Percentiles rank a stretch among this genome's conserved stretches.
phyloP scores from a whole-genome alignment of 2,888 invertebrate species.

The Graphium colonna region DNA sequence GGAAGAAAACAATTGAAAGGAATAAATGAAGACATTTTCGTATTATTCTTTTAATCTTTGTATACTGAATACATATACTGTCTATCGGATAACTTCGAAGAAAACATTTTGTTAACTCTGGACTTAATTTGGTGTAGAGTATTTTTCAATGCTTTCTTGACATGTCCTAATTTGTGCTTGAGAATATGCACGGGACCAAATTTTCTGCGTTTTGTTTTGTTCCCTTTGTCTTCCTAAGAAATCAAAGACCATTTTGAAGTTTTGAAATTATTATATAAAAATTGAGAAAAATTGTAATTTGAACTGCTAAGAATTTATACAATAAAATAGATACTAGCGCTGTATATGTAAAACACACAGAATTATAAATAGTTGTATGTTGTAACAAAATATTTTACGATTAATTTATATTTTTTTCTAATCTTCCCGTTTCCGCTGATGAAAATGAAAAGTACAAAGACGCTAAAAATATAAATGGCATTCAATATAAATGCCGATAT shows the following conservation, averaged over 20 bases:
- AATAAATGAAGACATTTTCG: not conserved
- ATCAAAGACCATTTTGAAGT: too few relatives aligned
- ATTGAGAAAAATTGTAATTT: too few relatives aligned
- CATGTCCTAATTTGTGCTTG: constrained; percentile 29
- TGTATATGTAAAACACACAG: not conserved
- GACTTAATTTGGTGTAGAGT: constrained; percentile 32
- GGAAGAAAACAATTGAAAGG: not conserved
- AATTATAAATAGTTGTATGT: not conserved
- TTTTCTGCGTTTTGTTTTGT: constrained; percentile 22
- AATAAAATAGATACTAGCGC: constrained; percentile 2
- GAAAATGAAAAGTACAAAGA: too few relatives aligned
- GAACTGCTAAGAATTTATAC: too few relatives aligned
- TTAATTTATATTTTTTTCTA: too few relatives aligned
- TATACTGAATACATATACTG: not conserved
- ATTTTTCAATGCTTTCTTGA: constrained; percentile 32
- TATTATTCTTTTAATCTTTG: constrained; percentile 1
- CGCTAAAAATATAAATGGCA: too few relatives aligned
- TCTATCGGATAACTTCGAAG: constrained; percentile 16
- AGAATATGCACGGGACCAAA: constrained; percentile 31
- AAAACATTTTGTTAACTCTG: constrained; percentile 21
- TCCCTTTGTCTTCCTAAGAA: constrained; percentile 23
- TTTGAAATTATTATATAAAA: too few relatives aligned
- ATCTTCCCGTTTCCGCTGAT: too few relatives aligned
- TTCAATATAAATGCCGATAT: too few relatives aligned
- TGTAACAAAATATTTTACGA: too few relatives aligned